These are phyloP conservation scores for Arizona elegans DNA, from an alignment of 2,113 vertebrate genomes.

Conservation along the genomic window DNA sequence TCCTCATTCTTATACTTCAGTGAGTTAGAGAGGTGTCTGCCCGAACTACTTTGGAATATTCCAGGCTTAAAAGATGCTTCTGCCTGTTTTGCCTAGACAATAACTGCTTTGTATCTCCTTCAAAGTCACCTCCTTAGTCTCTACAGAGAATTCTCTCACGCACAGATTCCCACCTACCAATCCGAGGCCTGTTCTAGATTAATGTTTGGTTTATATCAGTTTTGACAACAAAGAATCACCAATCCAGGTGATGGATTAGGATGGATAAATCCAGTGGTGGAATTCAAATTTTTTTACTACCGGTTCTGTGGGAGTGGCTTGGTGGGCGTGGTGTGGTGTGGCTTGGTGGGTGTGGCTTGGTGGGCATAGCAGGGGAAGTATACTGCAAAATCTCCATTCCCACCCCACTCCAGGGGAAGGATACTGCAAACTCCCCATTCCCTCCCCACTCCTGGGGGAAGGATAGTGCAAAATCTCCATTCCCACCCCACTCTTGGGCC, in stretches of 20 bases:
- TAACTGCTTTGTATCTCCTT: background rate
- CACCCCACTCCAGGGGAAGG: too few relatives aligned
- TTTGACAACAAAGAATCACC: constrained; percentile 52
- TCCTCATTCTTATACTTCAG: background rate
- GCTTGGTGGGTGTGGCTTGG: too few relatives aligned
- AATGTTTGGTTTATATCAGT: constrained; percentile 62
- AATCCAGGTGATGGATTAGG: background rate
- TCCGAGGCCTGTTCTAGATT: constrained; percentile 51
- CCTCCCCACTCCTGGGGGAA: too few relatives aligned
- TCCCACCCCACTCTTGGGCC: too few relatives aligned
- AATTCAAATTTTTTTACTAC: too few relatives aligned
- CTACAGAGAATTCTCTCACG: background rate
- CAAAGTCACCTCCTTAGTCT: background rate
- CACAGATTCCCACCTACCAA: background rate
- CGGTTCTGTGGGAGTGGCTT: too few relatives aligned
- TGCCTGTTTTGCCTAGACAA: background rate
- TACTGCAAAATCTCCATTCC: too few relatives aligned
- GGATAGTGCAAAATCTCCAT: too few relatives aligned
- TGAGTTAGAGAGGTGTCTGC: background rate
- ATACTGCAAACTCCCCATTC: too few relatives aligned
- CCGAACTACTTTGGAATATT: background rate
- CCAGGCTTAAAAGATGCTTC: background rate
- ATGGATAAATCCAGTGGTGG: background rate
- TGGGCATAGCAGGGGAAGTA: too few relatives aligned
- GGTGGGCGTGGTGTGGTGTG: too few relatives aligned